Evolutionary conservation across 2,797 vertebrate genomes (phyloP).

Genomic region (Delichon dasypus): DNA sequence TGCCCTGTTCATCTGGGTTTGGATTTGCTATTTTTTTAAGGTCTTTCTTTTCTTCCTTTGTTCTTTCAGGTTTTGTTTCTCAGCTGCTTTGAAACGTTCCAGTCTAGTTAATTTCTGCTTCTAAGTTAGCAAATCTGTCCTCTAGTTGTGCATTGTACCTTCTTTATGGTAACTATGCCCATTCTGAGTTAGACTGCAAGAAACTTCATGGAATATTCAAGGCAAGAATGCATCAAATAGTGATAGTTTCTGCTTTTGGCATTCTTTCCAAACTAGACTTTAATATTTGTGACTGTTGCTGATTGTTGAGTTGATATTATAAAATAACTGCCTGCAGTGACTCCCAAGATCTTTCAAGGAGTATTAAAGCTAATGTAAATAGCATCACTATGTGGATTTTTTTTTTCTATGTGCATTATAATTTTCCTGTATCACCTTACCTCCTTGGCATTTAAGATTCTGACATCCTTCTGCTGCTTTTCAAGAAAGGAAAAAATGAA

Average conservation of each 20-base stretch:
- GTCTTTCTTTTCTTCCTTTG: neutral
- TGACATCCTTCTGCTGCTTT: neutral
- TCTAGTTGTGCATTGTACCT: neutral
- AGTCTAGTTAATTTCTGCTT: neutral
- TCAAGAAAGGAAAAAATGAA: neutral
- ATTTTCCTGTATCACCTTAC: neutral
- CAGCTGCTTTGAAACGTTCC: neutral
- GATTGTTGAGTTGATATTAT: neutral
- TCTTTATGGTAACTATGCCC: neutral
- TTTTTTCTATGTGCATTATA: neutral
- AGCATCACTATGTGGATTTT: neutral
- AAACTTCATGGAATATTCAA: neutral
- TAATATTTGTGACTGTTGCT: neutral
- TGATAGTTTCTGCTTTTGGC: neutral
- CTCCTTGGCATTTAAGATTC: neutral
- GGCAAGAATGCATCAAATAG: neutral
- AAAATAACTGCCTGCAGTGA: neutral
- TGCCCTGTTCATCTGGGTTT: neutral
- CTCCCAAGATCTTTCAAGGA: neutral
- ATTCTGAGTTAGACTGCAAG: neutral
- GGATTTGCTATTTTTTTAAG: neutral
- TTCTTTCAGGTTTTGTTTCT: neutral
- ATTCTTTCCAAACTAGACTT: neutral
- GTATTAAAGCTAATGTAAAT: neutral
- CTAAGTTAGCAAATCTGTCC: neutral